Base-by-base conservation (phyloP, 2,888 invertebrate species). In the Drymonia ruficornis region DNA sequence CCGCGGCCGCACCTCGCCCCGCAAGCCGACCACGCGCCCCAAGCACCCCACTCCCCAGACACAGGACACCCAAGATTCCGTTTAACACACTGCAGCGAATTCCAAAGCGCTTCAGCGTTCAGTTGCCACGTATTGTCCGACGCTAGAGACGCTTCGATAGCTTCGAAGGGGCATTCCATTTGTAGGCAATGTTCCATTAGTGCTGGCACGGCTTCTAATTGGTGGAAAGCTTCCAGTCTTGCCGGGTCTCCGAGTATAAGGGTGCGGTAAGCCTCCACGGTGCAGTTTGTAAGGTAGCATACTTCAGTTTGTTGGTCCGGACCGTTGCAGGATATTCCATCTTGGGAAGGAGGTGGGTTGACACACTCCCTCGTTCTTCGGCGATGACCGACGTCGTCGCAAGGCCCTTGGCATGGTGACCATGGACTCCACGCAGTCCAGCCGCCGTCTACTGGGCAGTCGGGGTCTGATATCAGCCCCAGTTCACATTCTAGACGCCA, bases 371-470 rank as follows among this genome's bases (percentile, higher is more conserved):
- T 82, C 13, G 59, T 70, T 56, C 92, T 81, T 43, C 67, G 81
- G 18, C 84, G 85, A 50, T 85, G 84, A 1, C 93, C 93, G 6
- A 81, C 66, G 52, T 83, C 85, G 34, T 93, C 93, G 63, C 93
- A 94, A n/a, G 79, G 65, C 8, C 93, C 93, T 12, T 70, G 78
- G 59, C 93, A 94, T 0, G 69, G 49, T 0, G 87, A 84, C 93
- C 93, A 94, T 0, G 83, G 54, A 8, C 80, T 77, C 93, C 93
- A 94, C 1, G 86, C 61, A 0, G 88, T 80, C 93, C 93, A 93
- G 13, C 88, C 87, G 13, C 93, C 93, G 51, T 93, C 91, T 5
- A 90, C 74, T 0, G 93, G 93, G 54, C 90, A 93, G 1, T 88
- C 86, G 1, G 76, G 53, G 56, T 91, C 91, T 4, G 74, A 56